Evolutionary conservation across 1,140 invertebrate genomes (phyloP).

Genomic region (Trichogramma pretiosum): DNA sequence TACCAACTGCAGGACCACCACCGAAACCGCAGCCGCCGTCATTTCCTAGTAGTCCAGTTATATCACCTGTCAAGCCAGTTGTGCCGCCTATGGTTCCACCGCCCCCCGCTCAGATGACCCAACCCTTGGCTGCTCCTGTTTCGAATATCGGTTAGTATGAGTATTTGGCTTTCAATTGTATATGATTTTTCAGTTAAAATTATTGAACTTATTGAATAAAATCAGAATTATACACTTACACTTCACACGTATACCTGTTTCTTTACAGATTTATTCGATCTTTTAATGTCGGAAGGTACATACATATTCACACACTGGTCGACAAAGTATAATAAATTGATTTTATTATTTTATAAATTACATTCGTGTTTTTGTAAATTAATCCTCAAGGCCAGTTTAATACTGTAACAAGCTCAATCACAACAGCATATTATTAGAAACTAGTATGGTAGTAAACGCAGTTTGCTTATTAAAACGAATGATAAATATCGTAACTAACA

Average conservation of each 20-base stretch:
- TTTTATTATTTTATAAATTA: too few relatives aligned
- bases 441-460: too few relatives aligned
- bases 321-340: too few relatives aligned
- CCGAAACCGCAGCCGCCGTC: constrained; percentile 42
- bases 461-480: too few relatives aligned
- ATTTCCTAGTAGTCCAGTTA: constrained; percentile 41
- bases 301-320: too few relatives aligned
- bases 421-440: too few relatives aligned
- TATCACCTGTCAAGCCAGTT: constrained; percentile 25
- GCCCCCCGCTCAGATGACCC: constrained; percentile 27
- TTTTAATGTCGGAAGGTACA: constrained; percentile 35
- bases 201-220: too few relatives aligned
- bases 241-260: constrained; percentile 21
- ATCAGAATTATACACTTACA: not conserved
- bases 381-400: too few relatives aligned
- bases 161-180: too few relatives aligned
- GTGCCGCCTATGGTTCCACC: constrained; percentile 22
- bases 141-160: constrained; percentile 29
- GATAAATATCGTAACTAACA: too few relatives aligned
- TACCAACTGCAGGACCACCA: constrained; percentile 33
- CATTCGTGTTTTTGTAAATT: too few relatives aligned
- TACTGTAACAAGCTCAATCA: too few relatives aligned
- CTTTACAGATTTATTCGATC: constrained; percentile 38
- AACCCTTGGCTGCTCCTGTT: constrained; percentile 26
- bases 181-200: not conserved